Evolutionary conservation across 2,888 invertebrate species (phyloP), one percentile per base, ranked within the genome.

Genomic region (Phoronis australis): DNA sequence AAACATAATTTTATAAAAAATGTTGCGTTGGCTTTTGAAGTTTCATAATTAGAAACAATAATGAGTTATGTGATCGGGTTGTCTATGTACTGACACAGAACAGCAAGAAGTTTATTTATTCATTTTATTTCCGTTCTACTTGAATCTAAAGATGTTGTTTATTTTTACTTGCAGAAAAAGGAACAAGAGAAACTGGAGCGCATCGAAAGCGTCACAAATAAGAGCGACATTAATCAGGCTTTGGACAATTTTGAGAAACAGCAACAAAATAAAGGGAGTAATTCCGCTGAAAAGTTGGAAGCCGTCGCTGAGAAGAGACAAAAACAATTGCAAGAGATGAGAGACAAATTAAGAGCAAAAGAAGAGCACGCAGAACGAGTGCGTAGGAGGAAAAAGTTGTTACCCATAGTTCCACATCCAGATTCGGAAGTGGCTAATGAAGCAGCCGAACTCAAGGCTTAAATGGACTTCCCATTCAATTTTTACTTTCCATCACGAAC

Each of bases 171-270:
- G 43, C 43, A 71, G 71, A 59, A 60, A 51, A 62, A 62, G 38
- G 71, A 73, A 50, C 57, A 66, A 39, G 64, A 68, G 23, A 54
- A 62, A n/a, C 48, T 73, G 25, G 66, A 63, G 37, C 68, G 64
- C 51, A 67, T 71, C 20, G 64, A 64, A 47, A 61, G 64, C 4
- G 51, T 56, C 9, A 47, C 65, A 46, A 62, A 68, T 45, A 68
- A 64, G 42, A 57, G 60, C 20, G 67, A 69, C 45, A 58, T 66
- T 5, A 56, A 62, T 21, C 58, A 60, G 15, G 66, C 68, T 4
- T 51, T 69, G 25, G 64, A 65, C 47, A 56, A 58, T 27, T 69
- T 68, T 50, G 61, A 54, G 9, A 58, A 67, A 39, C 57, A 61
- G 45, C 66, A 66, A 51, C 60, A 61, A 49, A 52, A 60, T 40